Evolutionary conservation across 2,113 vertebrate species (phyloP).

Genomic region (Vulpes vulpes): DNA sequence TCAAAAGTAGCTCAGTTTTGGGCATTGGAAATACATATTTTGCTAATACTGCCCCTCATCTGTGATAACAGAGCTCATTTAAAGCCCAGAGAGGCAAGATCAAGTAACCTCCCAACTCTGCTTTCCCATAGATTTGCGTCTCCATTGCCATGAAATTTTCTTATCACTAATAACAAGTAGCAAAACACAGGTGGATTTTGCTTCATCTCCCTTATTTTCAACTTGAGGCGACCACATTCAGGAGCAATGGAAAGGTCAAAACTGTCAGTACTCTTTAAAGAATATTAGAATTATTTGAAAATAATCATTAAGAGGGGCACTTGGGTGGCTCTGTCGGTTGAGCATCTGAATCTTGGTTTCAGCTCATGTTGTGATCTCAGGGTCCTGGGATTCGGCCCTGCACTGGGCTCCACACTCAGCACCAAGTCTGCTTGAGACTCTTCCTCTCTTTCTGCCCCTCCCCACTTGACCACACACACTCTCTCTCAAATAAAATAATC

Average conservation of each 20-base stretch:
- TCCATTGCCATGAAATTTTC: neutral
- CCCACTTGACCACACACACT: no score
- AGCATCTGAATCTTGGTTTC: no score
- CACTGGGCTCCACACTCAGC: no score
- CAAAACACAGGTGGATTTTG: neutral
- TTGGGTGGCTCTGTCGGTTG: no score
- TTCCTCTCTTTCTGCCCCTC: no score
- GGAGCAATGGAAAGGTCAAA: neutral
- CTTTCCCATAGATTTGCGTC: neutral
- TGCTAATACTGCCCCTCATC: neutral
- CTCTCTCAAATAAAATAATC: no score
- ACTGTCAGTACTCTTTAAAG: neutral
- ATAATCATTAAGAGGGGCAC: neutral
- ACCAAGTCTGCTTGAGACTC: no score
- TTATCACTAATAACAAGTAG: neutral
- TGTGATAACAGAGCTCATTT: rapidly evolving
- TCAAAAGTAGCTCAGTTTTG: neutral
- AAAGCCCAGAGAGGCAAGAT: rapidly evolving
- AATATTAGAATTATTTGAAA: neutral
- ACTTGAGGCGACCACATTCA: neutral
- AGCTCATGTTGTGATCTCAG: no score
- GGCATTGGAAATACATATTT: neutral
- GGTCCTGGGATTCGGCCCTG: no score
- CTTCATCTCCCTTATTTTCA: neutral
- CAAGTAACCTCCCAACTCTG: neutral